Conservation (phyloP, 92 coral and sea anemone species). For the Zoanthus gigantus region DNA sequence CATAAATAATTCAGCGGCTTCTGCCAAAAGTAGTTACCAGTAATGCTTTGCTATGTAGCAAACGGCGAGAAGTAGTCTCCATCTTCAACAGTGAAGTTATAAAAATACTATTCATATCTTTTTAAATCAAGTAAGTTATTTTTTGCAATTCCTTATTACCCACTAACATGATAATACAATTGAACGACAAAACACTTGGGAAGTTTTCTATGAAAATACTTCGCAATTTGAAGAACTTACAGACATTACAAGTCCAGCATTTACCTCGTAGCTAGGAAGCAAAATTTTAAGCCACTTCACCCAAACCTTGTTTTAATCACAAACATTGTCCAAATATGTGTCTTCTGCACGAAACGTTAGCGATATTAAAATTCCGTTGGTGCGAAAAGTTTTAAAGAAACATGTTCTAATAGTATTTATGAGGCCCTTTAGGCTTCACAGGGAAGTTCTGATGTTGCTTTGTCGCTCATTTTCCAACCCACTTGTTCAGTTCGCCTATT, state of each 20-base stretch:
- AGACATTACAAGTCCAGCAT: neutral
- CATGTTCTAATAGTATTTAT: too few relatives aligned
- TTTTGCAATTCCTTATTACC: neutral
- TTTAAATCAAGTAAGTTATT: neutral
- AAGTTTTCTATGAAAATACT: neutral
- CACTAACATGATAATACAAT: neutral
- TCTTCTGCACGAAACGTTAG: too few relatives aligned
- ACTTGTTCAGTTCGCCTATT: too few relatives aligned
- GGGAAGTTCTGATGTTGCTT: too few relatives aligned
- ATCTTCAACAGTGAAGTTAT: neutral
- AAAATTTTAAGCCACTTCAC: too few relatives aligned
- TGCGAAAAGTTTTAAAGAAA: too few relatives aligned
- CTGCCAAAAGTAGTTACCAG: conserved; percentile 29
- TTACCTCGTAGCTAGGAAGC: too few relatives aligned
- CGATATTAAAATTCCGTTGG: too few relatives aligned
- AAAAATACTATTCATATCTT: neutral
- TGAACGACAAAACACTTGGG: neutral
- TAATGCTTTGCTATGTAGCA: neutral
- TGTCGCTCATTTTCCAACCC: too few relatives aligned
- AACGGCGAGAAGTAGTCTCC: conserved; percentile 29
- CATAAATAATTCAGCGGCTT: conserved; percentile 28
- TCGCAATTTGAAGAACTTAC: neutral
- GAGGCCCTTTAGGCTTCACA: too few relatives aligned
- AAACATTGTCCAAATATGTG: too few relatives aligned
- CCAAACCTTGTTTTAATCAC: too few relatives aligned